Evolutionary conservation across 2,888 invertebrate species (phyloP).

Genomic region (Acanthosepion esculentum): DNA sequence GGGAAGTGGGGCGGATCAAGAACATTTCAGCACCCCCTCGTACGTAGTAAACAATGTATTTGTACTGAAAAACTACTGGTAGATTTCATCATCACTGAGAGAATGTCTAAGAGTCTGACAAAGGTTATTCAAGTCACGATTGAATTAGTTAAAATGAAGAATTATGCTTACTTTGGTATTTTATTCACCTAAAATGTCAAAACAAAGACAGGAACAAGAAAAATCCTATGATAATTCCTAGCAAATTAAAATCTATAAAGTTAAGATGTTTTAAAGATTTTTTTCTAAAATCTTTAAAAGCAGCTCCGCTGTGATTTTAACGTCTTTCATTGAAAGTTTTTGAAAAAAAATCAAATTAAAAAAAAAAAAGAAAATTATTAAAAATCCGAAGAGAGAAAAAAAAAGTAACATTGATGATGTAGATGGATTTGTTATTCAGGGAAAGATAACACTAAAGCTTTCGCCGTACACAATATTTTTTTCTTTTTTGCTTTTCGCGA

Average conservation of each 20-base stretch:
- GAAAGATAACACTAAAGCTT: not conserved
- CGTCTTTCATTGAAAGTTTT: not conserved
- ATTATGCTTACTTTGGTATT: not conserved
- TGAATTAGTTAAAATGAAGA: not conserved
- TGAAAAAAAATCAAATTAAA: not conserved
- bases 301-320: not conserved
- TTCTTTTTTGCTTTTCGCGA: not conserved
- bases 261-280: not conserved
- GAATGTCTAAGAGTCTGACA: too few species aligned
- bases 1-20: too few species aligned
- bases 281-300: not conserved
- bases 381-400: not conserved
- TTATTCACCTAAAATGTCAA: not conserved
- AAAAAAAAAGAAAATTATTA: not conserved
- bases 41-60: not conserved
- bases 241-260: not conserved
- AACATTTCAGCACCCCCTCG: too few species aligned
- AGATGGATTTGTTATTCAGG: not conserved
- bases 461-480: not conserved
- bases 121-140: too few species aligned
- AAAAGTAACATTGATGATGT: not conserved
- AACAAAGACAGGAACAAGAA: not conserved
- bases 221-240: not conserved
- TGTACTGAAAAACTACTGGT: not conserved
- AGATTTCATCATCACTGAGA: not conserved